Base-by-base conservation (phyloP, 2,888 invertebrate genomes). In the Hemithea aestivaria region DNA sequence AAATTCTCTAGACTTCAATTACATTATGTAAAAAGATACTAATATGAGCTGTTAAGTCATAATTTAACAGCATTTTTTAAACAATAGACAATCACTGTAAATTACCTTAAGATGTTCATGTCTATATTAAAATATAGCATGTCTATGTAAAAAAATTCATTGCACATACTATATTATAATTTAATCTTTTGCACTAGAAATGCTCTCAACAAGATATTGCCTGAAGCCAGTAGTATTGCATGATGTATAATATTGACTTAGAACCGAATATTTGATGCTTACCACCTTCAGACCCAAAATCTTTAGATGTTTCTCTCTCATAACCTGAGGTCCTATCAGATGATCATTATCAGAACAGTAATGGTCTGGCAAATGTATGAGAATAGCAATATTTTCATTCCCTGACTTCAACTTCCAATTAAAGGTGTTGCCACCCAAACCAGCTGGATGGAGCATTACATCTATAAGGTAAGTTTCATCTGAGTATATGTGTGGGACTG, bases 281-380 rank as follows among this genome's bases (percentile, higher is more conserved):
- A 89, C 88, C 11, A 93, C 90, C 59, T 88, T 89, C 48, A 92
- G 84, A 2, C 92, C 93, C 27, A 92, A 70, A 51, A 89, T 80
- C 57, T 84, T 82, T 7, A 93, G 74, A 62, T 92, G 92, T 39
- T 89, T 85, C 39, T 84, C 88, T 48, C 90, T 89, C 89, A 92
- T 90, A 1, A 83, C 67, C 66, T 92, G 91, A 11, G 90, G 88
- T 0, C 93, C 93, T 49, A 90, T 79, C 10, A 93, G 66, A 32
- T 83, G 72, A 27, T 75, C 70, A 25, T 85, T 87, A 41, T 89
- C 85, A 25, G 87, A 82, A 61, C 91, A 91, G 66, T 89, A 92
- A 66, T 92, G 89, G 47, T 93, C 91, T 1, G 92, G 91, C 35
- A 91, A 71, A 62, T 91, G 87, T 37, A 93, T 87, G 34, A 93